Evolutionary conservation across 2,113 vertebrate genomes (phyloP).

Genomic region (Syngnathus typhle): DNA sequence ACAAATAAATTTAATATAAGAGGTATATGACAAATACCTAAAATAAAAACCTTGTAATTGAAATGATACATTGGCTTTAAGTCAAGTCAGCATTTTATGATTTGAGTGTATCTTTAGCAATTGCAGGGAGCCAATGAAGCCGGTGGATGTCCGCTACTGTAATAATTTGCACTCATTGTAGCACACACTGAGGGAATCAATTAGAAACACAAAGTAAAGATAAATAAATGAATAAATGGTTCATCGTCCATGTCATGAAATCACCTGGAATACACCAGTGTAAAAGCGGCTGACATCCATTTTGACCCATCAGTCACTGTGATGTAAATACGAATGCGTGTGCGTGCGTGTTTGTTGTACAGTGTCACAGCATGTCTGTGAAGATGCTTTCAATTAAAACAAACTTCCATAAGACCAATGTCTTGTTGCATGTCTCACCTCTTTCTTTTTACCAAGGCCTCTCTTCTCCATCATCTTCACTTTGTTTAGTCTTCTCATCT

Average conservation of each 20-base stretch:
- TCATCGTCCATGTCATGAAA: conserved; percentile 50
- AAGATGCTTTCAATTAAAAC: conserved; percentile 82
- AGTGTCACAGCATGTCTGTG: conserved; percentile 66
- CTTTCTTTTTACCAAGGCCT: conserved; percentile 17
- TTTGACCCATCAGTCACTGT: conserved; percentile 70
- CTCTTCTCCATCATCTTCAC: conserved; percentile 38
- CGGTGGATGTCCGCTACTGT: not conserved
- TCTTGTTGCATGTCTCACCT: conserved; percentile 53
- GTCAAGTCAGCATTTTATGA: not conserved
- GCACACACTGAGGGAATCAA: conserved; percentile 61
- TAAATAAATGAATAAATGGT: conserved; percentile 1
- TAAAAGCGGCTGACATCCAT: conserved; percentile 36
- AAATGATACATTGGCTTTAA: not conserved
- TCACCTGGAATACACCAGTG: conserved; percentile 35
- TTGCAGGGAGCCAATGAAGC: not conserved
- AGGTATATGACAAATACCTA: not conserved
- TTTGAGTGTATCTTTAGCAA: not conserved
- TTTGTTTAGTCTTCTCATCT: conserved; percentile 29
- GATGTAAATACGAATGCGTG: conserved; percentile 71
- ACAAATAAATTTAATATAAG: not conserved
- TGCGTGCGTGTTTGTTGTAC: conserved; percentile 10
- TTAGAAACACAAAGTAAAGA: conserved; percentile 44
- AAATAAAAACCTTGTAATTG: too few species aligned
- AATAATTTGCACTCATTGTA: not conserved
- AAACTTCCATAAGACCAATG: conserved; percentile 56